A percentile compares a stretch with the other conserved stretches of the same genome.
phyloP scores from a whole-genome alignment of 2,113 vertebrate genomes.

The Deroptyus accipitrinus region DNA sequence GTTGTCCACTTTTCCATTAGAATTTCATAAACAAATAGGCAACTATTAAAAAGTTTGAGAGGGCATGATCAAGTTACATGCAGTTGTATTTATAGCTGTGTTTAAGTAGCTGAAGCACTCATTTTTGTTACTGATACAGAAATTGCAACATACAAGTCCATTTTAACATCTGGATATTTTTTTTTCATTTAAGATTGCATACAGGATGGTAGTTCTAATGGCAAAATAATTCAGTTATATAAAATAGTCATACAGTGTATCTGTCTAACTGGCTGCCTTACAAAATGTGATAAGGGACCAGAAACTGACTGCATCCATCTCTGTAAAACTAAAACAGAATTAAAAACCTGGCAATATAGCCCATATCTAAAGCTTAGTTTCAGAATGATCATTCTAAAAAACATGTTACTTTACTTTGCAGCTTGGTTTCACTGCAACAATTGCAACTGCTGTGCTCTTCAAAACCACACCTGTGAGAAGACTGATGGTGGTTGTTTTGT shows the following conservation, averaged over 20 bases:
- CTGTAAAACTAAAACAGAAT: neutral
- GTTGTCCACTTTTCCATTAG: neutral
- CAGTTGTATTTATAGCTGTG: neutral
- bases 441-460: conserved; percentile 83
- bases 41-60: neutral
- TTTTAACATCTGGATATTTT: neutral
- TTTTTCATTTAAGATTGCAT: neutral
- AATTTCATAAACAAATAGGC: neutral
- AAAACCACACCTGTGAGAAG: conserved; percentile 78
- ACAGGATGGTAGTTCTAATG: neutral
- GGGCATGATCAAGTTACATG: neutral
- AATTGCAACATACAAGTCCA: neutral
- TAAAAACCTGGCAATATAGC: neutral
- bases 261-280: neutral
- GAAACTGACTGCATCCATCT: neutral
- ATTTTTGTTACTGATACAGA: neutral
- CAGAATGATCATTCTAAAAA: neutral
- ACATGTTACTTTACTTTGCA: conserved; percentile 45
- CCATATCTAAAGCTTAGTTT: neutral
- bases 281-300: neutral
- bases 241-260: neutral
- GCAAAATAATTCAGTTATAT: neutral
- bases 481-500: conserved; percentile 78
- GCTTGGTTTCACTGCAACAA: conserved; percentile 89
- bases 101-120: neutral